These are phyloP conservation scores for Dromaius novaehollandiae DNA, from an alignment of 2,113 vertebrate genomes.

Conservation along the genomic window DNA sequence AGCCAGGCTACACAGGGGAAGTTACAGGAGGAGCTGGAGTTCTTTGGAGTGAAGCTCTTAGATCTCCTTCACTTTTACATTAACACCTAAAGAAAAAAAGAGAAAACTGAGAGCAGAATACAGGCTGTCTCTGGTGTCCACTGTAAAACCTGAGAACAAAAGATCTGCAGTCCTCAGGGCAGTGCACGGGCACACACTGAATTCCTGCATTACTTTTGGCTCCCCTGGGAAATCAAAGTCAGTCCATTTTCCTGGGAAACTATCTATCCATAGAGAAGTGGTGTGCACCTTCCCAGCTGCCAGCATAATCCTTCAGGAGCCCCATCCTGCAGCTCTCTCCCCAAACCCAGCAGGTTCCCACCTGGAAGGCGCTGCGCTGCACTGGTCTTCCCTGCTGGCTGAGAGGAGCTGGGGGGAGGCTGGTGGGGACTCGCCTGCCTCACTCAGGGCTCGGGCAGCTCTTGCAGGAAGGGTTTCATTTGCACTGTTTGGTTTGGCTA, in stretches of 20 bases:
- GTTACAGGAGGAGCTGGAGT: not conserved
- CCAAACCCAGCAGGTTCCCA: not conserved
- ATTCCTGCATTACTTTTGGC: constrained; percentile 27
- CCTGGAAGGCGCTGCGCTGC: not conserved
- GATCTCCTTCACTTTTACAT: not conserved
- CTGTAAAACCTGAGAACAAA: constrained; percentile 62
- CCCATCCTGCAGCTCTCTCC: not conserved
- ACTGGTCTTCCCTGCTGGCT: not conserved
- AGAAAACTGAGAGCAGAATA: constrained; percentile 43
- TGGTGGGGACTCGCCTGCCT: not conserved
- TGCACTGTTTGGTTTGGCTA: not conserved
- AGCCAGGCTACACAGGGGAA: not conserved
- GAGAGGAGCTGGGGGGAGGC: not conserved
- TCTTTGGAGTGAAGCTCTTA: not conserved
- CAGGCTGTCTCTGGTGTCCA: constrained; percentile 34
- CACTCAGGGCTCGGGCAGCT: not conserved
- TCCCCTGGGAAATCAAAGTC: constrained; percentile 33
- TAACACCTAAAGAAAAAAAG: not conserved
- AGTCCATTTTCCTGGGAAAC: not conserved
- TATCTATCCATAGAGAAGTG: not conserved
- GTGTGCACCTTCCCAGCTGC: not conserved
- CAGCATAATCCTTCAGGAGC: rapidly evolving
- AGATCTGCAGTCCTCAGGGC: constrained; percentile 43
- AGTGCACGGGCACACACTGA: not conserved
- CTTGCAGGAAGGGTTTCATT: constrained; percentile 1